Base-by-base conservation (phyloP, 1,140 invertebrate genomes). In the Schlechtendalia chinensis region DNA sequence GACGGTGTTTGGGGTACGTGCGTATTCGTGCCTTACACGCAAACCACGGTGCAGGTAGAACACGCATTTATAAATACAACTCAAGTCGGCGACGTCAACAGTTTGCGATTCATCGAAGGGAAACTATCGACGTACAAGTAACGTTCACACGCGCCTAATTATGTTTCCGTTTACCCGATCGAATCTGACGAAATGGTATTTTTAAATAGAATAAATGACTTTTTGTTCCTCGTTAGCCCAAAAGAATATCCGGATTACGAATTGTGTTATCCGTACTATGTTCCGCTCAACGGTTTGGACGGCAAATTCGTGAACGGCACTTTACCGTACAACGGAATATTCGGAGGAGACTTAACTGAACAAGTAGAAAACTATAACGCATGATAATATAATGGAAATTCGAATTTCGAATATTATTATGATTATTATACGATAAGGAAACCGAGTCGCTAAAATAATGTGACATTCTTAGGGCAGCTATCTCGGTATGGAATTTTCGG, bases 281-380 rank as follows among this genome's bases (percentile, higher is more conserved):
- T 96, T 6, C 92, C 96, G 27, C 89, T 98, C 5, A 98, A 98
- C 86, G 98, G 98, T 91, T 90, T 96, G 77, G 96, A 98, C 85
- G 91, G 98, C 39, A 98, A 98, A 96, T 86, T 98, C 82, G 96
- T 96, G 2, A 95, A 94, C 19, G 96, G 96, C 81, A 96, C 97
- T 86, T 88, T 98, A 32, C 93, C 95, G 45, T n/a, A 50, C 27
- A 79, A 79, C 6, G 75, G 75, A 24, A 24, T 79, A 24, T 29
- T 96, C 39, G 93, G 93, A 82, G 93, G 93, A 82, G 89, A 93
- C 85, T 85, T 93, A 54, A 91, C 91, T 14, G 89, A 89, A 69
- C 61, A 81, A 87, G 96, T 98, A 82, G 97, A 8, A 50, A 8
- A 45, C 19, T 5, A 0, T 12, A 32, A 32, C 32, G 16, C 50